Base-by-base conservation (phyloP, 2,888 invertebrate species). In the Nectonema munidae region DNA sequence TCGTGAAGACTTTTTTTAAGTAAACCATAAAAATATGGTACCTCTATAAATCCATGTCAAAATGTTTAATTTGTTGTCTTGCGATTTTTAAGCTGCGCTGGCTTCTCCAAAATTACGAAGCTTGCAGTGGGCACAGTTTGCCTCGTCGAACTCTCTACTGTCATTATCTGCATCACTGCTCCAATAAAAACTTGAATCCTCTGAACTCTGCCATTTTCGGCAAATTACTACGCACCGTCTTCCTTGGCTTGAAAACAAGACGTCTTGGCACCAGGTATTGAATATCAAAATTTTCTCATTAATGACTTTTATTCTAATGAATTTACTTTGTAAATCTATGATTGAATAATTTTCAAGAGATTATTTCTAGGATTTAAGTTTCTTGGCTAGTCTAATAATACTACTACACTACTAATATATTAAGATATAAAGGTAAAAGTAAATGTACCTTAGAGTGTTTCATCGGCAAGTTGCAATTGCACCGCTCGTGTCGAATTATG, bases 201-300 rank as follows among this genome's bases (percentile, higher is more conserved):
- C 86, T 99, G 44, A 99, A 99, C 61, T 86, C 89, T 28, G 95
- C 95, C 5, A 86, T 83, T 21, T 99, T 99, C 62, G 95, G 95
- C 43, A 95, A 99, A 59, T 65, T 95, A 29, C 95, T 95, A 51
- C 68, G 95, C 42, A 83, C 86, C 2, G 89, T 95, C 43, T 95
- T 99, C 62, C 64, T 83, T 47, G 89, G 89, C 14, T 64, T 95
- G 48, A 64, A 83, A 44, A 95, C 95, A 13, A 61, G 81, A 46
- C 66, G 95, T 39, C 64, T 95, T 33, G 95, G 95, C 44, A 95
- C 89, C 2, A 67, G 75, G 69, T 68, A 52, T n/a, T n/a, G n/a
- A n/a, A 49, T n/a, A n/a, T n/a, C n/a, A n/a, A n/a, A n/a, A n/a
- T n/a, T n/a, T n/a, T n/a, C n/a, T n/a, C n/a, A n/a, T n/a, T n/a